Base-by-base conservation (phyloP, 2,797 vertebrate genomes). In the Oreonectes daqikongensis region DNA sequence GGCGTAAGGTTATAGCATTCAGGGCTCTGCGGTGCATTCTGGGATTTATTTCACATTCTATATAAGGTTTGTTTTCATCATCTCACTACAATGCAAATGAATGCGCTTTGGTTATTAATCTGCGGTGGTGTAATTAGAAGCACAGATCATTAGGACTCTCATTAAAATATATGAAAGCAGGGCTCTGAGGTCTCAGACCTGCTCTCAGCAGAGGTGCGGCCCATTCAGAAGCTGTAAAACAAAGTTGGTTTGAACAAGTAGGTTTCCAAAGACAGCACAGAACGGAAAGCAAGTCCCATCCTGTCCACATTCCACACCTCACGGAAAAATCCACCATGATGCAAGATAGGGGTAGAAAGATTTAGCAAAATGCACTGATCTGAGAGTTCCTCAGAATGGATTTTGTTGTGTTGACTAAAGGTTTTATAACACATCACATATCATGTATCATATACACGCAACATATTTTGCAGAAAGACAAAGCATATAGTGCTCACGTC, bases 261-360 rank as follows among this genome's bases (percentile, higher is more conserved):
- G 81, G 79, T 5, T 82, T 78, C 86, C 86, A 86, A 89, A 55
- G 85, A 88, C 81, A 63, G 79, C 85, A 83, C 80, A 82, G 85
- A 87, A 85, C 38, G 79, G 32, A 77, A 79, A 86, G 88, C 96
- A 81, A 92, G 96, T 91, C 80, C 65, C 11, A 64, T 94, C 96
- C 93, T 96, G 97, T 73, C 78, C 68, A 84, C 93, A 96, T 97
- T 96, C 96, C 95, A 91, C 87, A 77, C 85, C 85, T 87, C 86
- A 73, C 63, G 77, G 89, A 95, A 94, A 94, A 94, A 95, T 96
- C 93, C 92, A 89, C 28, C 78, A 67, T 75, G 78, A 75, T 80
- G 60, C 65, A 75, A 70, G 63, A 80, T 76, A 61, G 17, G 32
- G 74, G 59, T 48, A 72, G 48, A 50, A 77, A 68, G 72, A 69